Percentiles rank a stretch among this genome's conserved stretches.
phyloP scores from a whole-genome alignment of 2,888 invertebrate genomes.

The Chloroclysta siterata region DNA sequence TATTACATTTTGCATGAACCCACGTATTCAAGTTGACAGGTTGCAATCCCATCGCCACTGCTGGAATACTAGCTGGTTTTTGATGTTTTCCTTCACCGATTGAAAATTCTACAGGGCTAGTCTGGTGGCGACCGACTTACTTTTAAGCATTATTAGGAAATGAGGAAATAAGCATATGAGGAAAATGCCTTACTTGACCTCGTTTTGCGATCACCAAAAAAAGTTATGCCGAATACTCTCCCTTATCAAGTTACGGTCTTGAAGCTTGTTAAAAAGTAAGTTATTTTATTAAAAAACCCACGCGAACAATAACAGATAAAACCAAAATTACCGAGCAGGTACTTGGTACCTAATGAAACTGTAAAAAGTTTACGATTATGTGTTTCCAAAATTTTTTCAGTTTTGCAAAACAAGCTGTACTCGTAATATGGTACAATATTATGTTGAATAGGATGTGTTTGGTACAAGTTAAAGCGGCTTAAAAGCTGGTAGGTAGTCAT shows the following conservation, averaged over 20 bases:
- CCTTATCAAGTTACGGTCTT: slow-evolving; percentile 17
- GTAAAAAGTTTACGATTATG: slow-evolving; percentile 60
- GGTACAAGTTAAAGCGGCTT: slow-evolving; percentile 31
- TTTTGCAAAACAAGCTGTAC: slow-evolving; percentile 47
- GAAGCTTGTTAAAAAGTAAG: slow-evolving; percentile 1
- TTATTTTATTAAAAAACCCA: slow-evolving; percentile 9
- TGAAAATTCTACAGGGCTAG: too few relatives aligned
- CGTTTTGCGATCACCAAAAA: not conserved
- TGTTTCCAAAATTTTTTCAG: slow-evolving; percentile 45
- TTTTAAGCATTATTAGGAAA: too few relatives aligned
- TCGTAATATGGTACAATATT: slow-evolving; percentile 18
- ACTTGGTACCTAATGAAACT: slow-evolving; percentile 55
- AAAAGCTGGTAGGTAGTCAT: not conserved
- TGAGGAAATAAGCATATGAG: not conserved
- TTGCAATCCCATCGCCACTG: too few relatives aligned
- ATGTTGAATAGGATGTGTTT: slow-evolving; percentile 37
- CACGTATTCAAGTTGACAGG: too few relatives aligned
- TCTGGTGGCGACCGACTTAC: too few relatives aligned
- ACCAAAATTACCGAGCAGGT: slow-evolving; percentile 26
- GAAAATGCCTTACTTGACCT: not conserved
- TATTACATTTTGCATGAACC: too few relatives aligned
- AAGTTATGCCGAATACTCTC: not conserved
- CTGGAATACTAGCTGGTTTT: too few relatives aligned
- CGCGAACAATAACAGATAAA: slow-evolving; percentile 15
- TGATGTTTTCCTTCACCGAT: too few relatives aligned